A percentile compares a stretch with the other conserved stretches of the same genome.
These are phyloP conservation scores for Minunthozetes semirufus DNA, from an alignment of 2,888 invertebrate species.

Conservation along the genomic window DNA sequence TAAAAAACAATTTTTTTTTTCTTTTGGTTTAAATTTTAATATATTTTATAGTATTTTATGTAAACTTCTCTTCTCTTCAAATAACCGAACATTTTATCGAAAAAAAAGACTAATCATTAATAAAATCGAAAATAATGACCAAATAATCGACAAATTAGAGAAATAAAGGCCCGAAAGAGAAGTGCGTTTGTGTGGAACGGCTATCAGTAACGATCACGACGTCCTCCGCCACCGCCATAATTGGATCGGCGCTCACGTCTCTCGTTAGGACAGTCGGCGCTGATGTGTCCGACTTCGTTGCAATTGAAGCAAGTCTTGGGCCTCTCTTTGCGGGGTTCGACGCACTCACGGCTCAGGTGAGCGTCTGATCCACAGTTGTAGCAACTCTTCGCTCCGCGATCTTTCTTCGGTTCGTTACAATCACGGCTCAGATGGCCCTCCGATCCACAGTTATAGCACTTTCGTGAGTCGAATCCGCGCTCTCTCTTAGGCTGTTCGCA, in stretches of 20 bases:
- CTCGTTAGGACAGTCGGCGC: constrained; percentile 21
- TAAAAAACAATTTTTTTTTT: neutral
- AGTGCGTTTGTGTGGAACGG: neutral
- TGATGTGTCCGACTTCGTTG: constrained; percentile 27
- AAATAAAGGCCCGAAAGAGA: neutral
- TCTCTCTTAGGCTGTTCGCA: constrained; percentile 37
- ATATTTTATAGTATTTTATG: neutral
- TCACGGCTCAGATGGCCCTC: constrained; percentile 42
- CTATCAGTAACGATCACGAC: neutral
- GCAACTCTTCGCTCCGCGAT: constrained; percentile 32
- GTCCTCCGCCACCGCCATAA: too few species aligned
- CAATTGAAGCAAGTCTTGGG: constrained; percentile 35
- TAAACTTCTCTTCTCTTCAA: neutral
- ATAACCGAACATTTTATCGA: neutral
- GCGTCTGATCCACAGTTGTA: constrained; percentile 40
- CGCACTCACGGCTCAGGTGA: constrained; percentile 41
- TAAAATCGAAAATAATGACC: neutral
- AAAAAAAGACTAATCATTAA: neutral
- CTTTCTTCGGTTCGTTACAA: constrained; percentile 37
- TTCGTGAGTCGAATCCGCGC: neutral
- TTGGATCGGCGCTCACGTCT: constrained; percentile 5
- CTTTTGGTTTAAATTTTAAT: neutral
- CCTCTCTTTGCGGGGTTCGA: constrained; percentile 37
- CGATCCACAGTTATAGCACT: constrained; percentile 39
- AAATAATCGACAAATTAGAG: neutral